A percentile compares a stretch with the other conserved stretches of the same genome.
These are phyloP conservation scores for Stichopus chloronotus DNA, from an alignment of 35 echinoderm and acorn worm genomes.

Conservation along the genomic window DNA sequence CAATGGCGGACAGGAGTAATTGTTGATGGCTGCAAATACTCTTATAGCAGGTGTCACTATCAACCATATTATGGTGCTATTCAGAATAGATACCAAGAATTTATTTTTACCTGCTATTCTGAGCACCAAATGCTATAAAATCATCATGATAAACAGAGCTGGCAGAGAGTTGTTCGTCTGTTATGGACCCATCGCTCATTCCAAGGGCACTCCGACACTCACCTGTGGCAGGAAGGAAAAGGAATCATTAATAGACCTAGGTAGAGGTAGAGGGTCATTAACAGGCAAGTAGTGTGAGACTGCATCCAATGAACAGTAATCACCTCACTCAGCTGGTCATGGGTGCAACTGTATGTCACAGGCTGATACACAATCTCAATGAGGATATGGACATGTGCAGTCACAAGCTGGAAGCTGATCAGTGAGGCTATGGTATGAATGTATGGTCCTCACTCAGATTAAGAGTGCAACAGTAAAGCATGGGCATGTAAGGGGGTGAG, in stretches of 20 bases:
- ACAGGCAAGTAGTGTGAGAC: too few species aligned
- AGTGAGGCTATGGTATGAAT: too few species aligned
- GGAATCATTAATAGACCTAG: background rate
- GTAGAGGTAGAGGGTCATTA: background rate
- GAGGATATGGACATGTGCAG: background rate
- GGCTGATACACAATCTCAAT: background rate
- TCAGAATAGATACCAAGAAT: too few species aligned
- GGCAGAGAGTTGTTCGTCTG: conserved; percentile 81
- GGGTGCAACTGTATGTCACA: too few species aligned
- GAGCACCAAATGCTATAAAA: conserved; percentile 71
- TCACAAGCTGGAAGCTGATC: background rate
- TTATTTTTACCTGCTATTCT: conserved; percentile 83
- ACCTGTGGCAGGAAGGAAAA: conserved; percentile 61
- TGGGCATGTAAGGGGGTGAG: background rate
- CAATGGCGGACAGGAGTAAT: too few species aligned
- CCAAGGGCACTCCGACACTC: conserved; percentile 82
- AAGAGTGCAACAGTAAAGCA: background rate
- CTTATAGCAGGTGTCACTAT: too few species aligned
- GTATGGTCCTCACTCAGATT: background rate
- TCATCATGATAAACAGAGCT: conserved; percentile 84
- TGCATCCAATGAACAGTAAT: too few species aligned
- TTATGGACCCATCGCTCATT: conserved; percentile 84
- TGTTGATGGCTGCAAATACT: too few species aligned
- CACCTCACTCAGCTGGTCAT: too few species aligned
- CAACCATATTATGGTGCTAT: too few species aligned